phyloP scores from a whole-genome alignment of 2,797 vertebrate genomes.

The Carduelis carduelis region DNA sequence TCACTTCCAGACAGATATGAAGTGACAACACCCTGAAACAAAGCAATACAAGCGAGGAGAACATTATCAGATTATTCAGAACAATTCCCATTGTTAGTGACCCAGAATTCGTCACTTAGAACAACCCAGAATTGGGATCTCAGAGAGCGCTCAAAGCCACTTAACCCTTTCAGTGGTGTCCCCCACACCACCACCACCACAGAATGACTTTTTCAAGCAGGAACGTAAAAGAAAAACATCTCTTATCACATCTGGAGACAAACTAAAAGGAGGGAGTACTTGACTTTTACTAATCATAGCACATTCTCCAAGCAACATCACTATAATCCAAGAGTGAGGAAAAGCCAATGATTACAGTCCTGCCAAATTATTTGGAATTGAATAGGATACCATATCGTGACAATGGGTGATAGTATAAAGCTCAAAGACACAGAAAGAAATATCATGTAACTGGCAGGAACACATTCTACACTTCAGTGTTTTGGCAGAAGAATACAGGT shows the following conservation, averaged over 20 bases:
- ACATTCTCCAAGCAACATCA: not conserved
- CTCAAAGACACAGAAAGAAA: conserved; percentile 7
- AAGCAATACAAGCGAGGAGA: not conserved
- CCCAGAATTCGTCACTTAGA: conserved; percentile 47
- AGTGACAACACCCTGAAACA: conserved; percentile 61
- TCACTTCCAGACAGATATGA: conserved; percentile 65
- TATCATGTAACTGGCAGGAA: conserved; percentile 15
- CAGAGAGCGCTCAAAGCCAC: not conserved
- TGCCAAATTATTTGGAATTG: conserved; percentile 9
- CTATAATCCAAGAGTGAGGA: not conserved
- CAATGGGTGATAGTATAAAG: not conserved
- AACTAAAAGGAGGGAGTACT: not conserved
- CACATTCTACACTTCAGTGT: not conserved
- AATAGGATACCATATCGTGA: not conserved
- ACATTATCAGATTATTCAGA: conserved; percentile 62
- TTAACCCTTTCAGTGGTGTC: conserved; percentile 41
- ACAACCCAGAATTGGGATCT: conserved; percentile 30
- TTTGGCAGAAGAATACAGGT: conserved; percentile 45
- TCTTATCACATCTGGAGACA: not conserved
- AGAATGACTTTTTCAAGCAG: not conserved
- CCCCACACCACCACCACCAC: not conserved
- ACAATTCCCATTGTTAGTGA: conserved; percentile 54
- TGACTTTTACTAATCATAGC: not conserved
- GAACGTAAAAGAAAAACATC: not conserved
- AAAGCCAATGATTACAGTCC: not conserved